Conservation (phyloP, 1,140 invertebrate genomes). For the Cydia amplana region DNA sequence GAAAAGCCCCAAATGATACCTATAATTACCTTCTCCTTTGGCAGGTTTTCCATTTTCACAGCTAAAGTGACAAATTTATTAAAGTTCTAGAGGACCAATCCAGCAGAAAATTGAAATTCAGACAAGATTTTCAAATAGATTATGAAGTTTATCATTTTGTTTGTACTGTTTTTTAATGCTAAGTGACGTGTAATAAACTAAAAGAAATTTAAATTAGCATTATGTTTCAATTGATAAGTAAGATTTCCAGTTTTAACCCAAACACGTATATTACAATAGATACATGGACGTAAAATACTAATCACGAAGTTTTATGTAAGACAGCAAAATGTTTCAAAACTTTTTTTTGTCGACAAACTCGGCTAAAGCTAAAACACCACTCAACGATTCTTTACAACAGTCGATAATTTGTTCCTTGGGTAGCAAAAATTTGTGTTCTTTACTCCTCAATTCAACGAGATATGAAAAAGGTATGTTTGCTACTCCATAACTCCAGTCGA, state of each 20-base stretch:
- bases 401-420: constrained; percentile 84
- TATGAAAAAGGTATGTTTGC: constrained; percentile 84
- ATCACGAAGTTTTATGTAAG: neutral
- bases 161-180: neutral
- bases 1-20: neutral
- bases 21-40: neutral
- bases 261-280: neutral
- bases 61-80: neutral
- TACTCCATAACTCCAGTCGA: constrained; percentile 85
- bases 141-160: neutral
- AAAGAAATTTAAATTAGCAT: neutral
- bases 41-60: neutral
- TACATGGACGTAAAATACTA: neutral
- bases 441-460: constrained; percentile 85
- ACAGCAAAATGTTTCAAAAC: constrained; percentile 46
- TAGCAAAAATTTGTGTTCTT: constrained; percentile 83
- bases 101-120: neutral
- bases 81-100: neutral
- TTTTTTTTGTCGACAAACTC: constrained; percentile 67
- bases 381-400: constrained; percentile 84
- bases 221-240: neutral
- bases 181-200: neutral
- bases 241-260: neutral
- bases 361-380: constrained; percentile 81
- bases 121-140: neutral